Base-by-base conservation (phyloP, 2,797 vertebrate genomes). In the Sparidentex hasta region DNA sequence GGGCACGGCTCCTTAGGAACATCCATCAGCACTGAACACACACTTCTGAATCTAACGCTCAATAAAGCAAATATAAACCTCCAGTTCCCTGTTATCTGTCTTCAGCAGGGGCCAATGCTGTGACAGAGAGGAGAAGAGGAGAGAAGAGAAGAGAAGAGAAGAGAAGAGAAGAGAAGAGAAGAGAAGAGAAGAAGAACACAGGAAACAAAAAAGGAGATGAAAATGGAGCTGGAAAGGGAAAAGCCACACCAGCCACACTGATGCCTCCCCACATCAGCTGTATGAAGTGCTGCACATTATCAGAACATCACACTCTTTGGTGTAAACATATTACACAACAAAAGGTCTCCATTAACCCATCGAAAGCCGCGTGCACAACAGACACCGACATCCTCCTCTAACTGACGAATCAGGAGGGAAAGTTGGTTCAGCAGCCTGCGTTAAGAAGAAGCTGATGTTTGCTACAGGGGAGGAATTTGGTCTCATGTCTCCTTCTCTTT, bases 11-110 rank as follows among this genome's bases (percentile, higher is more conserved):
- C 81, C 85, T 85, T 75, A 83, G 84, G 65, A 82, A 86, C 88
- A 92, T 93, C 90, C 85, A 92, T 93, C 92, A 89, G 82, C 52
- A 16, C 74, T 82, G 90, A 90, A 92, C 82, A 91, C 84, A 91
- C 84, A 91, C 81, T 84, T 81, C 88, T 83, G 88, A 87, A 89
- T 92, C 88, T 78, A 86, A 92, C 75, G 86, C 91, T 93, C 92
- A 91, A 94, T 94, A 94, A 91, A 93, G 90, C 90, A 93, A 93
- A 92, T 90, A 91, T 89, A 94, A 93, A 90, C 87, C 86, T 88
- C 80, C 78, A 78, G 87, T 88, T 87, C 63, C 71, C 14, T 33
- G 88, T 90, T 92, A 93, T 95, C 93, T 78, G 88, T 92, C 90
- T 94, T 87, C 84, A 86, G 87, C 92, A 93, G 92, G 82, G 86